Evolutionary conservation across 92 coral and sea anemone species (phyloP).

Genomic region (Epizoanthus illoricatus): DNA sequence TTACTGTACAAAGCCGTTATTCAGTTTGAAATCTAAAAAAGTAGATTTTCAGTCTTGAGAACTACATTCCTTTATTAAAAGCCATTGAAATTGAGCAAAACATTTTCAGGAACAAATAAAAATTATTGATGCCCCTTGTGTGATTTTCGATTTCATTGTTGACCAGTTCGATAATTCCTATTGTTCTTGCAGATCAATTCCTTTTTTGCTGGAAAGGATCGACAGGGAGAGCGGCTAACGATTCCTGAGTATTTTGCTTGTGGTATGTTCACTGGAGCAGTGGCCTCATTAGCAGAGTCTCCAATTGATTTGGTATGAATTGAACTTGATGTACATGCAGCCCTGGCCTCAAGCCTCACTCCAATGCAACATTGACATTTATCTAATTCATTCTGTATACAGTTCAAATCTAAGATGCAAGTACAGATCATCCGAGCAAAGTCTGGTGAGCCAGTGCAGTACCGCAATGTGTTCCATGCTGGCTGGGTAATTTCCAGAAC

Average conservation of each 20-base stretch:
- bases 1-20: too few species aligned
- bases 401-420: conserved; percentile 94
- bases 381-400: neutral
- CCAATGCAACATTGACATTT: neutral
- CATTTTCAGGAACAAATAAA: too few species aligned
- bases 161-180: too few species aligned
- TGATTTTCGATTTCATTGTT: too few species aligned
- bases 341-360: too few species aligned
- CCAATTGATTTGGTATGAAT: conserved; percentile 84
- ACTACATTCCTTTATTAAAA: too few species aligned
- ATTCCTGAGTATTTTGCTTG: conserved; percentile 70
- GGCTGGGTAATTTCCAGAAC: conserved; percentile 71
- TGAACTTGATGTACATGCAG: too few species aligned
- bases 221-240: conserved; percentile 67
- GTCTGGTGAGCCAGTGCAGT: conserved; percentile 78
- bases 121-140: too few species aligned
- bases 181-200: conserved; percentile 58
- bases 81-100: too few species aligned
- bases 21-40: too few species aligned
- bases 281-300: conserved; percentile 80
- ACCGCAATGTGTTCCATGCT: conserved; percentile 88
- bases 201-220: conserved; percentile 75
- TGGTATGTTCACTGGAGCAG: conserved; percentile 81
- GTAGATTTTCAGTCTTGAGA: too few species aligned
- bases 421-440: conserved; percentile 86